Percentiles rank a stretch among this genome's conserved stretches.
Conservation (phyloP, 2,888 invertebrate genomes). For the Anthrax anthrax region DNA sequence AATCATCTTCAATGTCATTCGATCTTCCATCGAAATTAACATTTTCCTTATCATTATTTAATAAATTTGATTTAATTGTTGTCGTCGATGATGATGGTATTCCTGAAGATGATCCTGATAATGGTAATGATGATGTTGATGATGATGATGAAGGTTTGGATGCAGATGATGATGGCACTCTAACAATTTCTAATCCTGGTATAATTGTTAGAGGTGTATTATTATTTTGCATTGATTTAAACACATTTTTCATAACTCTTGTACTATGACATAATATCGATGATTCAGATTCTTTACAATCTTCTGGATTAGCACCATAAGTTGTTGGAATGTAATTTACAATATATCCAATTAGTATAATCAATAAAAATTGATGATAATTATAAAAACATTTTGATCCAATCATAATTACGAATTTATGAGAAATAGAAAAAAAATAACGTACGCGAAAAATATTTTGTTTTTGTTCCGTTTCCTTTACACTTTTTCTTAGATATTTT, state of each 20-base stretch:
- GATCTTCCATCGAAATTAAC: constrained; percentile 27
- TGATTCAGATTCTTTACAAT: constrained; percentile 23
- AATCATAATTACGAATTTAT: no score
- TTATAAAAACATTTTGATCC: background rate
- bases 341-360: background rate
- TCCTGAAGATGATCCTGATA: background rate
- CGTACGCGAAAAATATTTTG: no score
- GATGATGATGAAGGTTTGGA: constrained; percentile 22
- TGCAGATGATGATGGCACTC: constrained; percentile 31
- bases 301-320: constrained; percentile 7
- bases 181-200: constrained; percentile 30
- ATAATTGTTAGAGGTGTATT: constrained; percentile 25
- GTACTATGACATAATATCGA: constrained; percentile 38
- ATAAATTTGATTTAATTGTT: constrained; percentile 2
- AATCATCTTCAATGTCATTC: constrained; percentile 35
- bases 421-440: no score
- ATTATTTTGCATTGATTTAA: constrained; percentile 38
- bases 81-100: background rate
- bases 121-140: background rate
- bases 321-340: background rate
- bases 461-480: no score
- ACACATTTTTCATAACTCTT: constrained; percentile 36
- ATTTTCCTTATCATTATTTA: background rate
- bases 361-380: background rate
- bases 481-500: no score